Evolutionary conservation across 1,140 invertebrate genomes (phyloP), one percentile per base, ranked within the genome.

Genomic region (Anoplolepis gracilipes): DNA sequence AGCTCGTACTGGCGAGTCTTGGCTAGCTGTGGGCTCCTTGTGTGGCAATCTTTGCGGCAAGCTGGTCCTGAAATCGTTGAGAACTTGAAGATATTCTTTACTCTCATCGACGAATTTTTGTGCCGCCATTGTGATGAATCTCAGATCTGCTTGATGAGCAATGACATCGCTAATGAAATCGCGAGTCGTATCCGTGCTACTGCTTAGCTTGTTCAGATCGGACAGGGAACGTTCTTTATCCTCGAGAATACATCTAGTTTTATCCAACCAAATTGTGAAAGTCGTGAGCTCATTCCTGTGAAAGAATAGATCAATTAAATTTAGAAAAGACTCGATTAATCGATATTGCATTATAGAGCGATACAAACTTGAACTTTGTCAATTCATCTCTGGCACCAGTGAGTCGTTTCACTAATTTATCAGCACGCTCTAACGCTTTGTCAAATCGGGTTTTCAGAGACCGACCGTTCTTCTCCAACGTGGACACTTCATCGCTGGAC

Each of bases 101-200:
- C 98, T 98, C 93, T 99, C 98, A 91, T 99, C 98, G 53, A 98
- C 96, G 94, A 99, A 99, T 94, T 99, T 99, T 95, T 99, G 98
- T 0, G 98, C 98, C 0, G 98, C 97, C 97, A 99, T 99, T 1
- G 98, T 98, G 79, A 99, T 98, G 93, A 99, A 99, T 33, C 98
- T 96, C 1, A 99, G 95, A 95, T 99, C 98, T 1, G 98, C 98
- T 94, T 99, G 98, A 92, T 99, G 98, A 2, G 98, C 97, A 89
- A 99, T 98, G 0, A 99, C 98, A 94, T 99, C 98, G 77, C 97
- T 97, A n/a, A 98, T 97, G 94, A 99, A 98, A 86, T 98, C 97
- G 49, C 97, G 96, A 2, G 97, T 97, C 13, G 96, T 96, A 81
- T 98, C 97, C 0, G 96, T 96, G 89, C 97, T 97, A 59, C 96